Evolutionary conservation across 2,888 invertebrate genomes (phyloP), one percentile per base, ranked within the genome.

Genomic region (Noctua janthina): DNA sequence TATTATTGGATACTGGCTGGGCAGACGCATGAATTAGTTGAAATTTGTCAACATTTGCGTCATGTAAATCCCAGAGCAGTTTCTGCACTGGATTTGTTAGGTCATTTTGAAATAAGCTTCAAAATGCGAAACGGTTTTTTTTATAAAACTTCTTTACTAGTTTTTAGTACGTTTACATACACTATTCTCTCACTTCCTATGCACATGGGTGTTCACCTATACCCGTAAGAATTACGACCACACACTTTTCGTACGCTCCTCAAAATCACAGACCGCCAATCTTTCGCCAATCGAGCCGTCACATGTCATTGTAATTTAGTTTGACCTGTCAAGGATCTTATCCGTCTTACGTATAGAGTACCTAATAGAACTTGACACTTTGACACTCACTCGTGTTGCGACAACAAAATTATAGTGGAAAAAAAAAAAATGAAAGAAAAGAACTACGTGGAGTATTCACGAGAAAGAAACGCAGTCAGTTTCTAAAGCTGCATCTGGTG

Each of bases 251-350:
- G 13, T 39, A 69, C 20, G 23, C 5, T 23, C 11, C 2, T 64
- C 39, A 17, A 43, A 56, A 56, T 35, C 62, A 56, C 54, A 69
- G 35, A 20, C 56, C 66, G 49, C n/a, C 23, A 69, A 64, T 56
- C 39, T 39, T 15, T 39, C 43, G 64, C 39, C 69, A 66, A 78
- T 79, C 69, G 72, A 15, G 23, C 62, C 23, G 81, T 23, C 71
- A 13, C 17, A 17, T 46, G 39, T 85, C 73, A 82, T 80, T 81
- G 68, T 69, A 81, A 81, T 75, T 81, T 75, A 0, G 43, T 62
- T 72, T 81, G 75, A 68, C 86, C 83, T 15, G 75, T 85, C 75
- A 85, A 83, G 81, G 23, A 39, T 68, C 62, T 56, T 66, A 66
- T 84, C 80, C 85, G 56, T 49, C 68, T 73, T 79, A 69, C 11